Evolutionary conservation across 64 coral and sea anemone genomes (phyloP), one percentile per base, ranked within the genome.

Genomic region (Montipora capricornis): DNA sequence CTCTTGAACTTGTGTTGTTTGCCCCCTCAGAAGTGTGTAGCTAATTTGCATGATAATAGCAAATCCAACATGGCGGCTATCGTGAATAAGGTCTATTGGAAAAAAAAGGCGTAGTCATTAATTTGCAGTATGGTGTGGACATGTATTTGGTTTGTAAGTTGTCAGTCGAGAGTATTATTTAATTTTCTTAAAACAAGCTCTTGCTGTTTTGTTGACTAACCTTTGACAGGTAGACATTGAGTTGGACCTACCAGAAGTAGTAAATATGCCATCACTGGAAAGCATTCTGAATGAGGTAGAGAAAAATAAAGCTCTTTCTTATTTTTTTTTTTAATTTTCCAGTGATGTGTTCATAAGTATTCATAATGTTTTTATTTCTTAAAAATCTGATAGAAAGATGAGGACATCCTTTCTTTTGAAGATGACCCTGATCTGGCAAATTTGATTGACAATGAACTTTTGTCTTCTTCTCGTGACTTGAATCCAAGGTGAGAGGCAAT

Each of bases 231-330:
- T 89, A 80, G 96, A 94, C 67, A 88, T 99, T 90, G 98, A 99
- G 68, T 15, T 94, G 9, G 98, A 96, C 78, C 76, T 99, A 51
- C 98, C 98, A 59, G 91, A 94, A 87, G 95, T 99, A 22, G 92
- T 87, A 6, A 94, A 92, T 75, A 96, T 99, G 69, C 98, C 98
- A 79, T 94, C 98, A 70, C 59, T 99, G 44, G 98, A 99, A 55
- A 99, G 98, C 68, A 99, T 99, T 73, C 69, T 99, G 6, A 99
- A 96, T 90, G 98, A 99, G 85, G 98, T 99, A 64, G 9, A 14
- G 14, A 1, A 15, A 64, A 11, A 7, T 12, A 64, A 16, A 57
- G 6, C 53, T 57, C 0, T 57, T 57, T 37, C 29, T 29, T 29
- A 1, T 0, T 55, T 3, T 7, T 55, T 0, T 64, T 64, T 14